A percentile compares a stretch with the other conserved stretches of the same genome.
These are phyloP conservation scores for Pyrrhosoma nymphula DNA, from an alignment of 2,888 invertebrate species.

Conservation along the genomic window DNA sequence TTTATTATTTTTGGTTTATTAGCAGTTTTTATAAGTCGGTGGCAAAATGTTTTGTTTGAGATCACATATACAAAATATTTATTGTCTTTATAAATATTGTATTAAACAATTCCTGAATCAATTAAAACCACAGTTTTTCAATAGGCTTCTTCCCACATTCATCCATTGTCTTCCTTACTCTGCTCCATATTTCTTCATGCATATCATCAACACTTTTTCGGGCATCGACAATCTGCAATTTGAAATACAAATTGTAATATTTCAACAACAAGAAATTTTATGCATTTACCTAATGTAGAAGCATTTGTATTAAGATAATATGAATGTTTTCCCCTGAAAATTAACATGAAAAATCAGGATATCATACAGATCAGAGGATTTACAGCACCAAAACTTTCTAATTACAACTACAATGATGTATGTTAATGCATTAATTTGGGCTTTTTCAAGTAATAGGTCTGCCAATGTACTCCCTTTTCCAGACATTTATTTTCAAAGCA, in stretches of 20 bases:
- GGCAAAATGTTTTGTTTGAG: background rate
- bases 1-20: background rate
- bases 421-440: too few relatives aligned
- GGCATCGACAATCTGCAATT: slow-evolving; percentile 70
- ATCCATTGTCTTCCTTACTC: slow-evolving; percentile 76
- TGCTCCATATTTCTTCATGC: slow-evolving; percentile 78
- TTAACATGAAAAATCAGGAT: too few relatives aligned
- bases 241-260: background rate
- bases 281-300: too few relatives aligned
- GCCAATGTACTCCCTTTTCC: too few relatives aligned
- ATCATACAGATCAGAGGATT: too few relatives aligned
- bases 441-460: too few relatives aligned
- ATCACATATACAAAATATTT: background rate
- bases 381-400: too few relatives aligned
- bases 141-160: slow-evolving; percentile 76
- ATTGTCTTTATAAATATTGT: background rate
- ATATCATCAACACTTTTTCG: slow-evolving; percentile 75
- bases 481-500: too few relatives aligned
- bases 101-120: background rate
- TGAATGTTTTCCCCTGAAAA: too few relatives aligned
- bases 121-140: slow-evolving; percentile 76
- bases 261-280: background rate
- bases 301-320: too few relatives aligned
- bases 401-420: too few relatives aligned
- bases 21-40: background rate